Conservation (phyloP, 2,888 invertebrate species). For the Lasioglossum pauxillum region DNA sequence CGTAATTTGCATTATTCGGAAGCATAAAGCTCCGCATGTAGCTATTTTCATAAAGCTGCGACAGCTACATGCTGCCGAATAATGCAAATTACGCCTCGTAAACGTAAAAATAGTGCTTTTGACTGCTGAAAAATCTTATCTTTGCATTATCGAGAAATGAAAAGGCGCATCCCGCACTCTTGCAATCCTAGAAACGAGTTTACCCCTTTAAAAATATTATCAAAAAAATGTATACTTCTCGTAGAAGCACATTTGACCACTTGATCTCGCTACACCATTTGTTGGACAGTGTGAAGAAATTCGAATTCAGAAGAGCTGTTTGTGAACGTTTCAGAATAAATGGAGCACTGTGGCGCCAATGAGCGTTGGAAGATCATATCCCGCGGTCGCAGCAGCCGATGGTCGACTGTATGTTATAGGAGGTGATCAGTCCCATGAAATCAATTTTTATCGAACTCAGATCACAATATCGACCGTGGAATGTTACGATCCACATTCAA, state of each 20-base stretch:
- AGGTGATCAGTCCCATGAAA: constrained; percentile 92
- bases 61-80: too few species aligned
- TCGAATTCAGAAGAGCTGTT: not conserved
- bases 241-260: not conserved
- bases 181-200: too few species aligned
- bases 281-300: not conserved
- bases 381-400: constrained; percentile 94
- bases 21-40: too few species aligned
- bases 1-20: too few species aligned
- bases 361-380: constrained; percentile 91
- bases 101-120: too few species aligned
- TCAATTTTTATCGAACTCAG: constrained; percentile 93
- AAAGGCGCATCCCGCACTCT: too few species aligned
- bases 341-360: constrained; percentile 92
- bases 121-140: too few species aligned
- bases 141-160: too few species aligned
- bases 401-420: constrained; percentile 93
- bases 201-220: too few species aligned
- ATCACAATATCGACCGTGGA: constrained; percentile 94
- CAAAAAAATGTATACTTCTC: not conserved
- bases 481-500: constrained; percentile 92
- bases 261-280: not conserved
- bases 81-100: too few species aligned
- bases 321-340: constrained; percentile 86
- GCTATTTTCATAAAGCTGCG: too few species aligned